Evolutionary conservation across 2,888 invertebrate genomes (phyloP), one percentile per base, ranked within the genome.

Genomic region (Amphipoea oculea): DNA sequence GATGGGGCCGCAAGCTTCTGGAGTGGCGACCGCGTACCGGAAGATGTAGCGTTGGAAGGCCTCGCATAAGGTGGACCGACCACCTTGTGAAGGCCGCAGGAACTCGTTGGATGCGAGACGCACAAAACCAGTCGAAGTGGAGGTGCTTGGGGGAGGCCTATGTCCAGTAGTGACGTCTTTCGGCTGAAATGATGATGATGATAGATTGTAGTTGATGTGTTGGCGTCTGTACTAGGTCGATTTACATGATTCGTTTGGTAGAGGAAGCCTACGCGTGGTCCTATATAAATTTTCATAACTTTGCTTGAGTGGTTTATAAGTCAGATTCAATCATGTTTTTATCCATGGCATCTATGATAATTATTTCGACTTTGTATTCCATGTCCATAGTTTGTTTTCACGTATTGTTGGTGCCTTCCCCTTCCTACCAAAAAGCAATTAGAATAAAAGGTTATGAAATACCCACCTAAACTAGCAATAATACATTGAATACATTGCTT

Each of bases 401-500:
- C 63, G 29, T 36, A 7, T 12, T n/a, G 4, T 11, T 36, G 36
- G 1, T 36, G 63, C 36, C 7, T 63, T 36, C 1, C 4, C 36
- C 63, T 20, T 63, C 6, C 17, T 17, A 62, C 17, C 0, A 63
- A 36, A 36, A 63, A 20, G 9, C 36, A 36, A 63, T 63, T 20
- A 36, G 36, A 20, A 63, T 20, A 36, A 63, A 63, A 36, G 17
- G 36, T 36, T 36, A 36, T 9, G 7, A 17, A 20, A 9, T 17
- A 9, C 7, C 9, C 36, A 17, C 17, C 17, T 63, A 9, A 9
- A 36, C 11, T 20, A 63, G 7, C 36, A 63, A 36, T 36, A 20
- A 12, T 23, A 65, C 69, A 57, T 36, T 9, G 23, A 42, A 45
- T 74, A 0, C 29, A 74, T 80, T 74, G 23, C 45, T 45, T 68